Conservation (phyloP, 2,888 invertebrate species). For the Hypselothyrea guttata region DNA sequence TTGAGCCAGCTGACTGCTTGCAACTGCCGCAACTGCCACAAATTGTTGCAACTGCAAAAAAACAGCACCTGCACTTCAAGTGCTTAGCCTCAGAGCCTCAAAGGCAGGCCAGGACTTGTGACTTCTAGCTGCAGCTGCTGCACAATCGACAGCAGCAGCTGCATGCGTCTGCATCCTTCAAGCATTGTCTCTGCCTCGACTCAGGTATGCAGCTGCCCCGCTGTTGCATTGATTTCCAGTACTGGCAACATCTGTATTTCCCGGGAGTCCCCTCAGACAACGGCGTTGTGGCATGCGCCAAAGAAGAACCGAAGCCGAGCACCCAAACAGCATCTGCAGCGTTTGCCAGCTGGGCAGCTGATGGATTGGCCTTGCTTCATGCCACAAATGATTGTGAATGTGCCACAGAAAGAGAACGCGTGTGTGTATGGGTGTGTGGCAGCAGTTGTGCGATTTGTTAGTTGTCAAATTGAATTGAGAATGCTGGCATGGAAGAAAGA, state of each 20-base stretch:
- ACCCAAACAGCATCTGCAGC: conserved; percentile 41
- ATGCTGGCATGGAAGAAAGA: no score
- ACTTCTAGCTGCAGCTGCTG: conserved; percentile 23
- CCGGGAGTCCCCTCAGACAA: conserved; percentile 39
- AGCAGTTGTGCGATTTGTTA: conserved; percentile 23
- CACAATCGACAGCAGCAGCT: conserved; percentile 32
- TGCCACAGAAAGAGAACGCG: conserved; percentile 2
- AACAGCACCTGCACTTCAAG: conserved; percentile 58
- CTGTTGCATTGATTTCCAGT: conserved; percentile 47
- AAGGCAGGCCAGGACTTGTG: background rate
- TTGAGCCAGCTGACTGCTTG: conserved; percentile 27
- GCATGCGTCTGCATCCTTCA: no score
- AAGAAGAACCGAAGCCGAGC: conserved; percentile 8
- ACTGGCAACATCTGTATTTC: conserved; percentile 44
- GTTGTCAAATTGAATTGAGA: conserved; percentile 5
- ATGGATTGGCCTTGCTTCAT: conserved; percentile 36
- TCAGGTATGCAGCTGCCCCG: conserved; percentile 33
- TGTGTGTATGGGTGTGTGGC: conserved; percentile 3
- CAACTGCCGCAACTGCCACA: conserved; percentile 4
- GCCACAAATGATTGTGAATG: background rate
- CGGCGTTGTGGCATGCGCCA: conserved; percentile 50
- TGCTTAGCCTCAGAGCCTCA: conserved; percentile 40
- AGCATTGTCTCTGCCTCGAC: conserved; percentile 13
- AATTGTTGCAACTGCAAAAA: conserved; percentile 9
- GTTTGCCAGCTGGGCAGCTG: conserved; percentile 39